Base-by-base conservation (phyloP, 1,140 invertebrate genomes). In the Oedothorax gibbosus region DNA sequence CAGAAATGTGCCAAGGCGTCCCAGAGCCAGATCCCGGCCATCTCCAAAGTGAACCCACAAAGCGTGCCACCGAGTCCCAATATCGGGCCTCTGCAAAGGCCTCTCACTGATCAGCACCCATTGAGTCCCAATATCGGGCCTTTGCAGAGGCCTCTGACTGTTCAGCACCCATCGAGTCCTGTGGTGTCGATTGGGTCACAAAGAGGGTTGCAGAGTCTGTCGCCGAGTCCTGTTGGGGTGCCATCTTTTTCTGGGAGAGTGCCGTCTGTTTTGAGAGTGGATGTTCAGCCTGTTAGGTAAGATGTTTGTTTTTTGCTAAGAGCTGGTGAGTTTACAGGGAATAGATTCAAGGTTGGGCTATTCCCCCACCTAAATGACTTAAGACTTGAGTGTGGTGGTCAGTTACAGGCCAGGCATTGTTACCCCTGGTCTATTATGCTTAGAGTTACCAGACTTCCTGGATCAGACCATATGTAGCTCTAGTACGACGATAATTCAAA, bases 1-100 rank as follows among this genome's bases (percentile, higher is more conserved):
- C 84, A 88, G 60, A 88, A 88, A 80, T 88, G 87, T 87, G 87
- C 87, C 12, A 87, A 85, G 71, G 86, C 87, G 15, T 86, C 82
- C 9, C 85, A 86, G 60, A 81, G 76, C 56, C 85, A 86, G 35
- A 73, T 80, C 8, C 57, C 62, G 10, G 35, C 21, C 56, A 20
- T 54, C 35, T 56, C 60, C 56, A 81, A 73, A 73, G 62, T 80
- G 57, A 78, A 18, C 60, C 51, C 56, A 7, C 77, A 73, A 50
- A 75, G 60, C 75, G 18, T 78, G 12, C 85, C 69, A 15, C n/a
- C 77, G 7, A 81, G 69, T 15, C 76, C 64, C 49, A 62, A 80
- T 60, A 86, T 86, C 54, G 85, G 85, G 8, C 85, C 85, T 56
- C 35, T 86, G 14, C 69, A 78, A 53, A 64, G 85, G 54, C 66